phyloP scores from a whole-genome alignment of 2,113 vertebrate species.

The Egretta garzetta region DNA sequence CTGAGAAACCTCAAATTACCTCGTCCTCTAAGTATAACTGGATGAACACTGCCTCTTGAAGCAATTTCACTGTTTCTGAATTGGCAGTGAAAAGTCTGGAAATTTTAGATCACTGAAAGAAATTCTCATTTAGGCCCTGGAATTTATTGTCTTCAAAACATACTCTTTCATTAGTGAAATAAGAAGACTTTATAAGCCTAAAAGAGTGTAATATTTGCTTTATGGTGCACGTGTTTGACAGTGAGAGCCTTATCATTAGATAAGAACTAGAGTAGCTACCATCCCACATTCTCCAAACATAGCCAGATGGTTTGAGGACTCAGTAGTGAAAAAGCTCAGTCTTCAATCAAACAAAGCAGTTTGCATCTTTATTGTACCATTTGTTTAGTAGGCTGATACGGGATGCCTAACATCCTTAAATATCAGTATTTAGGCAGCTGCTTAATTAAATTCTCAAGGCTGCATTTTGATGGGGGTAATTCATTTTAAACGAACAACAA shows the following conservation, averaged over 20 bases:
- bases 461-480: conserved; percentile 62
- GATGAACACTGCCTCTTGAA: neutral
- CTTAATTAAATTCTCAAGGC: conserved; percentile 75
- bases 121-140: neutral
- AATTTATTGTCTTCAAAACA: neutral
- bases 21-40: neutral
- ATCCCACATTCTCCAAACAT: conserved; percentile 69
- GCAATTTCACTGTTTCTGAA: neutral
- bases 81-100: neutral
- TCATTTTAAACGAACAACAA: conserved; percentile 67
- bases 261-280: conserved; percentile 69
- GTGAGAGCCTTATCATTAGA: conserved; percentile 69
- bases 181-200: neutral
- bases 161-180: neutral
- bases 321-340: conserved; percentile 57
- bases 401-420: conserved; percentile 53
- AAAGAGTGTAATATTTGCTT: conserved; percentile 48
- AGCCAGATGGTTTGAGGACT: conserved; percentile 73
- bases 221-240: conserved; percentile 48
- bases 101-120: neutral
- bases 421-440: conserved; percentile 66
- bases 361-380: conserved; percentile 69
- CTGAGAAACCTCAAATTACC: neutral
- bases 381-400: conserved; percentile 73
- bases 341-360: conserved; percentile 69